Conservation (phyloP, 2,113 vertebrate genomes). For the Phyllostomus discolor region DNA sequence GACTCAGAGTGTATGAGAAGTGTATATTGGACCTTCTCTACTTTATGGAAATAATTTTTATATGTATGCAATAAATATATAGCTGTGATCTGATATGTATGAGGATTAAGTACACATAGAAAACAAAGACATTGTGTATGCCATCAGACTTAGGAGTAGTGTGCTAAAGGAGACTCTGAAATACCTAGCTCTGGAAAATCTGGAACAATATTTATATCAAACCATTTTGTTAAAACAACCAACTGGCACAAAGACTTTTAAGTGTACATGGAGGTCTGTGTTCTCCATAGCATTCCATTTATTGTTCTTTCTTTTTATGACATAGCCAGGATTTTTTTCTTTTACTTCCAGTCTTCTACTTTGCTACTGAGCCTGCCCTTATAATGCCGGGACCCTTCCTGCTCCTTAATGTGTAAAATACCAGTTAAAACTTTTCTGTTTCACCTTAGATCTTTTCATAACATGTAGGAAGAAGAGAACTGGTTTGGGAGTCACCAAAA, state of each 20-base stretch:
- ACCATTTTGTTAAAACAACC: neutral
- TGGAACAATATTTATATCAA: neutral
- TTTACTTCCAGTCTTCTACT: neutral
- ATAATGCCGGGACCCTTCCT: neutral
- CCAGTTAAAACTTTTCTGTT: neutral
- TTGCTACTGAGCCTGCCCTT: neutral
- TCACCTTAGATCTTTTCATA: neutral
- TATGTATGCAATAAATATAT: neutral
- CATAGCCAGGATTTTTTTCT: neutral
- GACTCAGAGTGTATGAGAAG: neutral
- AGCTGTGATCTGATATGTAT: neutral
- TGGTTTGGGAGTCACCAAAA: neutral
- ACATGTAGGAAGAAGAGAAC: neutral
- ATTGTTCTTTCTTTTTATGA: neutral
- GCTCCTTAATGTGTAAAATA: neutral
- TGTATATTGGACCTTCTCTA: neutral
- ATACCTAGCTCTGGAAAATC: neutral
- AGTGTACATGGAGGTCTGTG: neutral
- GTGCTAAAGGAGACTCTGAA: neutral
- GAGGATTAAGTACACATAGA: neutral
- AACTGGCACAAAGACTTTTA: neutral
- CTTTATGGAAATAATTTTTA: neutral
- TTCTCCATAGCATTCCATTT: neutral
- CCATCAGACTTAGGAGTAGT: neutral
- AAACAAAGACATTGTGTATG: neutral